These are phyloP conservation scores for Bradynema listronoti DNA, from an alignment of 1,140 invertebrate species.

Conservation along the genomic window DNA sequence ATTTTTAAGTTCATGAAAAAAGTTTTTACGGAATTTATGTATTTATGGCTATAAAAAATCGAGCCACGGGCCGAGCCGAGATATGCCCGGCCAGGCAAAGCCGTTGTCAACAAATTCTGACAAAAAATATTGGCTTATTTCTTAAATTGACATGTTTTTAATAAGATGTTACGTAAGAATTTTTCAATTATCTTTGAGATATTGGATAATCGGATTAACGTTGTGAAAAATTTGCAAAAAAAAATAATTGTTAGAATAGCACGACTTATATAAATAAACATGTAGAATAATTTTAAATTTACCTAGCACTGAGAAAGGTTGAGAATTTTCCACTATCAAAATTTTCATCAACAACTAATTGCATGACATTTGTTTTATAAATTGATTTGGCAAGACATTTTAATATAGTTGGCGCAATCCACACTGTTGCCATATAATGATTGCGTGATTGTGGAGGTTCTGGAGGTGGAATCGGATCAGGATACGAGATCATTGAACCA, in stretches of 20 bases:
- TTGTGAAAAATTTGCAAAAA: neutral
- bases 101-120: no score
- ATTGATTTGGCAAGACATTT: slow-evolving; percentile 20
- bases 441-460: slow-evolving; percentile 7
- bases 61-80: no score
- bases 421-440: slow-evolving; percentile 27
- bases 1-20: no score
- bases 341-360: slow-evolving; percentile 28
- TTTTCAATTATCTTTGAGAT: neutral
- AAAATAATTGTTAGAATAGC: neutral
- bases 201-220: neutral
- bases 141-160: no score
- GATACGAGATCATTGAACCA: slow-evolving; percentile 11
- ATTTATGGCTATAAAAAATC: no score
- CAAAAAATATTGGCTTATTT: no score
- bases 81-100: no score
- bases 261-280: neutral
- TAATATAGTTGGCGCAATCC: slow-evolving; percentile 20
- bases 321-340: slow-evolving; percentile 7
- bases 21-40: no score
- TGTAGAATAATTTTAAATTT: slow-evolving; percentile 18
- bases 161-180: no score
- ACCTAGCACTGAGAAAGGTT: slow-evolving; percentile 9
- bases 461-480: slow-evolving; percentile 7
- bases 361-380: slow-evolving; percentile 20